phyloP scores from a whole-genome alignment of 2,888 invertebrate species.

The Pheosia gnoma region DNA sequence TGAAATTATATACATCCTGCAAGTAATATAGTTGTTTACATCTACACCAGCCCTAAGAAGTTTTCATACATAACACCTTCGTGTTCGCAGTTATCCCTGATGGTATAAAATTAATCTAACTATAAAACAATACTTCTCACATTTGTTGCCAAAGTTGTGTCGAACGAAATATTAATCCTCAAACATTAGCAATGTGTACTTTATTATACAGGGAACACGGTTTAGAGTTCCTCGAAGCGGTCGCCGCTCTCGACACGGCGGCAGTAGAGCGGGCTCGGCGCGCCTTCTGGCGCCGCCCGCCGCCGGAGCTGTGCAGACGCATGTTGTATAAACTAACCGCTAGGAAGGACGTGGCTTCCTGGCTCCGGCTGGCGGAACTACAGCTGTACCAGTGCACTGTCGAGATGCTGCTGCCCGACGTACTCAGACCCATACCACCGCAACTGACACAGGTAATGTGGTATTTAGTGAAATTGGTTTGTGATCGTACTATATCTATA shows the following conservation, averaged over 20 bases:
- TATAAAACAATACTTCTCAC: no score
- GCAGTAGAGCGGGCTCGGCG: conserved; percentile 96
- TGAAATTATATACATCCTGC: no score
- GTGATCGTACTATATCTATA: no score
- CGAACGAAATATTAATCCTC: no score
- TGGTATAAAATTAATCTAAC: no score
- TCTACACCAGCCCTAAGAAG: no score
- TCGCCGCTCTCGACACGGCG: conserved; percentile 94
- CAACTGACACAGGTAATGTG: conserved; percentile 91
- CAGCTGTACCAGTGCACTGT: conserved; percentile 98
- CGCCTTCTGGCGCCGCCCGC: conserved; percentile 94
- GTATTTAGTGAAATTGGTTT: no score
- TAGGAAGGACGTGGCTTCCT: conserved; percentile 87
- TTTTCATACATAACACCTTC: no score
- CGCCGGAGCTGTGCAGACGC: conserved; percentile 94
- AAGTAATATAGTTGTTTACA: no score
- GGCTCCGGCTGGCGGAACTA: conserved; percentile 93
- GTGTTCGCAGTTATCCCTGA: no score
- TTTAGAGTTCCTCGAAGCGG: conserved; percentile 95
- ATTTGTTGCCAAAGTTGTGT: no score
- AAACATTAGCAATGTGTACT: no score
- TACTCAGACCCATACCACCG: conserved; percentile 96
- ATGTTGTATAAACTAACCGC: conserved; percentile 90
- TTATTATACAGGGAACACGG: conserved; percentile 91
- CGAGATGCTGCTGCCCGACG: conserved; percentile 98